Conservation (phyloP, 2,888 invertebrate genomes). For the Cyrtodaria siliqua region DNA sequence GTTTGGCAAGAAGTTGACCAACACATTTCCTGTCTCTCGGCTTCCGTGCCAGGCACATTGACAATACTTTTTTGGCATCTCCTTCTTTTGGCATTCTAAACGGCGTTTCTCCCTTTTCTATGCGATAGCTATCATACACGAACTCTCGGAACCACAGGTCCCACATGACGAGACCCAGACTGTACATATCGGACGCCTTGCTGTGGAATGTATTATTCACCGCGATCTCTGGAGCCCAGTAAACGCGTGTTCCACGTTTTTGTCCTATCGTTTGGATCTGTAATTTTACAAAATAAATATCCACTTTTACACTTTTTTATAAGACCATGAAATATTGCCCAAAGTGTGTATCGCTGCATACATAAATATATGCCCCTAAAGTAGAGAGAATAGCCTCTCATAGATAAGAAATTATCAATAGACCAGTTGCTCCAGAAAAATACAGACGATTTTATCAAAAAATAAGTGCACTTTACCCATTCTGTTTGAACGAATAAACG, state of each 20-base stretch:
- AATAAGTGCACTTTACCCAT: no score
- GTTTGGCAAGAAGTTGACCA: no score
- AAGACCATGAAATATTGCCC: no score
- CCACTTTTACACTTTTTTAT: no score
- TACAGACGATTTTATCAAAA: no score
- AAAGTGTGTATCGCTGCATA: no score
- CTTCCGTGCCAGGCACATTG: slow-evolving; percentile 1
- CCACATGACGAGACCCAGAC: slow-evolving; percentile 45
- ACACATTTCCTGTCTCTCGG: no score
- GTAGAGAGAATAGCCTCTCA: no score
- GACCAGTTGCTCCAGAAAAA: no score
- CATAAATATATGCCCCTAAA: no score
- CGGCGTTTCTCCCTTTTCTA: slow-evolving; percentile 1
- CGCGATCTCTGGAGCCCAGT: slow-evolving; percentile 42
- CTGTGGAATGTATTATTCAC: slow-evolving; percentile 18
- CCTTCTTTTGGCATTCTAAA: background rate
- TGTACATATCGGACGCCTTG: slow-evolving; percentile 48
- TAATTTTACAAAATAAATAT: background rate
- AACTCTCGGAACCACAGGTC: slow-evolving; percentile 29
- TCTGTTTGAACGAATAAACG: no score
- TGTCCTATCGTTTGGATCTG: slow-evolving; percentile 25
- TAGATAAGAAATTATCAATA: no score
- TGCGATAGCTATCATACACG: slow-evolving; percentile 8
- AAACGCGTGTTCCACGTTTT: slow-evolving; percentile 18
- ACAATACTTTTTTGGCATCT: background rate